A percentile compares a stretch with the other conserved stretches of the same genome.
phyloP scores from a whole-genome alignment of 2,113 vertebrate species.

The Syrmaticus mikado region DNA sequence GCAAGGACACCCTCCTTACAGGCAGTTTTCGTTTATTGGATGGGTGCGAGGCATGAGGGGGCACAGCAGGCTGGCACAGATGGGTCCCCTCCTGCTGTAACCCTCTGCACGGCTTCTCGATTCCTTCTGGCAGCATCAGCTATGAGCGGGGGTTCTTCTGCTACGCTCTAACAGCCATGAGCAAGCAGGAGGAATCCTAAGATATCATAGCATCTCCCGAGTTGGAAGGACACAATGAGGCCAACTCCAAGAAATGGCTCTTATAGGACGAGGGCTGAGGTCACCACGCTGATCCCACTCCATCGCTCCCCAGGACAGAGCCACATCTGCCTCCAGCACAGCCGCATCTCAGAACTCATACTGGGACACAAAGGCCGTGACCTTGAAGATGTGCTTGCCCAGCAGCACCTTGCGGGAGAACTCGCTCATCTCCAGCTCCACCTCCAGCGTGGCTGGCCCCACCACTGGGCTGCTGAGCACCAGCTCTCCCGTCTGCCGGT shows the following conservation, averaged over 20 bases:
- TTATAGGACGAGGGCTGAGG: not conserved
- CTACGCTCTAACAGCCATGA: not conserved
- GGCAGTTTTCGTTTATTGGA: constrained; percentile 20
- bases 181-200: not conserved
- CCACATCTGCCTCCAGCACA: not conserved
- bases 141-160: fast-evolving
- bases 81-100: not conserved
- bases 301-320: not conserved
- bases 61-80: not conserved
- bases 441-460: constrained; percentile 82
- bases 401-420: constrained; percentile 80
- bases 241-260: not conserved
- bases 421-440: constrained; percentile 90
- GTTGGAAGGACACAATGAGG: not conserved
- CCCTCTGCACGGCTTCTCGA: not conserved
- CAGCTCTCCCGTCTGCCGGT: constrained; percentile 84
- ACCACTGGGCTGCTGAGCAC: constrained; percentile 80
- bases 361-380: constrained; percentile 85
- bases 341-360: constrained; percentile 74
- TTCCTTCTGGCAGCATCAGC: not conserved
- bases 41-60: not conserved
- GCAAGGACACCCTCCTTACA: not conserved
- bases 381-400: constrained; percentile 87
- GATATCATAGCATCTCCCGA: not conserved
- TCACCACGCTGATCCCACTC: not conserved